Percentiles rank a stretch among this genome's conserved stretches.
Conservation (phyloP, 2,888 invertebrate genomes). For the Alviniconcha strummeri region DNA sequence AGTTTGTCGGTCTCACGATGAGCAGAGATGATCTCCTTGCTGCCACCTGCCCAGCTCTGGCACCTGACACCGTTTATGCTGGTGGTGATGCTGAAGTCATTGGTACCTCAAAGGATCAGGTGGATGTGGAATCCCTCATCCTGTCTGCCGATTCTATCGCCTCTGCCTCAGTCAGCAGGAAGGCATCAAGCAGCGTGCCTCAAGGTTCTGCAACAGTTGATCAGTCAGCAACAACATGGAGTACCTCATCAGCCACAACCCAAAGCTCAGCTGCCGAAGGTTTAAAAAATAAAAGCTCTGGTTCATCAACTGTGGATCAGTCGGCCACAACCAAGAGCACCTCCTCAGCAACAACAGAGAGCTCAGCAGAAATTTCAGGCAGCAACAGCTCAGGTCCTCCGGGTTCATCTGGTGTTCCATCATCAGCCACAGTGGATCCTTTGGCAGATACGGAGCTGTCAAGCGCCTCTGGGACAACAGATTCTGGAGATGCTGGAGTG, state of each 20-base stretch:
- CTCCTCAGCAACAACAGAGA: constrained; percentile 23
- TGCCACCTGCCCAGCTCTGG: constrained; percentile 14
- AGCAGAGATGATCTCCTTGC: constrained; percentile 21
- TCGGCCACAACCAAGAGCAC: constrained; percentile 13
- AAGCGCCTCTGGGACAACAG: not conserved
- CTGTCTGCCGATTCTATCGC: constrained; percentile 21
- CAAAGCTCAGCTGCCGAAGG: not conserved
- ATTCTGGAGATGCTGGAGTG: not conserved
- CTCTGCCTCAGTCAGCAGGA: constrained; percentile 3
- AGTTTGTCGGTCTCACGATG: constrained; percentile 32
- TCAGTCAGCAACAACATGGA: constrained; percentile 9
- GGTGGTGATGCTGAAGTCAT: not conserved
- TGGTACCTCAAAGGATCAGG: not conserved
- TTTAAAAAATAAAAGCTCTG: not conserved
- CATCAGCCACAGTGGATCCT: constrained; percentile 16
- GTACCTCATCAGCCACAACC: constrained; percentile 25
- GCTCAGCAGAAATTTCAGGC: not conserved
- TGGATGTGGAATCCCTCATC: constrained; percentile 12
- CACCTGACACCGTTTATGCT: not conserved
- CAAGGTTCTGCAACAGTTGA: constrained; percentile 11
- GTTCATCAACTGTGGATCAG: constrained; percentile 17
- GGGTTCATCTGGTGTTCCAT: not conserved
- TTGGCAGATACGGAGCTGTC: constrained; percentile 22
- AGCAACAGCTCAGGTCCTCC: not conserved
- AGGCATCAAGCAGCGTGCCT: not conserved